These are phyloP conservation scores for Pogonocichla stellata DNA, from an alignment of 2,113 vertebrate genomes.

Conservation along the genomic window DNA sequence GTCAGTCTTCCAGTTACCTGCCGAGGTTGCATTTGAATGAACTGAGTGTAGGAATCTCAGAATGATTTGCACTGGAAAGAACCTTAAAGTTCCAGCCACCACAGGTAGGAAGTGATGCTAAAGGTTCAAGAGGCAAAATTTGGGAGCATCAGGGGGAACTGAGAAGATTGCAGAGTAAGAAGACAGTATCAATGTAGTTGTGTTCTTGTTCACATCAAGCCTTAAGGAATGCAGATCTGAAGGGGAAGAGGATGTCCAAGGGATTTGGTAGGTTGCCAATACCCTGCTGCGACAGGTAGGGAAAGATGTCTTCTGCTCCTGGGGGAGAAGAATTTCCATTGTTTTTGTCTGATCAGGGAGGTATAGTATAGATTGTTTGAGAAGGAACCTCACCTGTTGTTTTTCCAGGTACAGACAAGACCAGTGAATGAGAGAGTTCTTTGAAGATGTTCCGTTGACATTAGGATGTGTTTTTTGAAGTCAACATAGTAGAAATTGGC, in stretches of 20 bases:
- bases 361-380: neutral
- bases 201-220: neutral
- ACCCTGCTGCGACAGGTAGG: neutral
- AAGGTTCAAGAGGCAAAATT: neutral
- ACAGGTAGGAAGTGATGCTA: rapidly evolving
- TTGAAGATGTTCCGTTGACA: neutral
- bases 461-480: neutral
- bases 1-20: neutral
- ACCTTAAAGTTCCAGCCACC: neutral
- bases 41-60: neutral
- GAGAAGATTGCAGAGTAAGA: neutral
- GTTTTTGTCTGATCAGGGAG: neutral
- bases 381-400: neutral
- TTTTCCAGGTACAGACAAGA: neutral
- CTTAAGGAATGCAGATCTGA: neutral
- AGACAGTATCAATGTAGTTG: rapidly evolving
- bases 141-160: neutral
- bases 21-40: neutral
- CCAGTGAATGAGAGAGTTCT: neutral
- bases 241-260: neutral
- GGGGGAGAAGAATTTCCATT: neutral
- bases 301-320: neutral
- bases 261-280: too few relatives aligned
- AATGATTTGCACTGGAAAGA: neutral
- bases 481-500: neutral